These are phyloP conservation scores for Arvicola amphibius DNA, from an alignment of 2,797 vertebrate species.

Conservation along the genomic window DNA sequence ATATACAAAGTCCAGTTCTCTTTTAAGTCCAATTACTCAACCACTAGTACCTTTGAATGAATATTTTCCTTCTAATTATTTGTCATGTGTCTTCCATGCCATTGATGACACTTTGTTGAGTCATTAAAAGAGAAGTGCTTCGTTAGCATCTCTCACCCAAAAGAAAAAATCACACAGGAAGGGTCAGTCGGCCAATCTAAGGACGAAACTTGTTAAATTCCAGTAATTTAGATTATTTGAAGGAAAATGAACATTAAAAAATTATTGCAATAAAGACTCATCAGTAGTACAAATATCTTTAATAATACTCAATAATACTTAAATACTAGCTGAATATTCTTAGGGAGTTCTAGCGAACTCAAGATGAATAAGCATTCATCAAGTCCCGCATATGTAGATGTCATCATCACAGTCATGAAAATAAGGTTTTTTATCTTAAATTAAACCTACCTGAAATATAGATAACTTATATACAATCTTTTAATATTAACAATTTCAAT, in stretches of 20 bases:
- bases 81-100: neutral
- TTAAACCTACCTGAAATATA: neutral
- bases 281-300: neutral
- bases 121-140: neutral
- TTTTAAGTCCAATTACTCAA: neutral
- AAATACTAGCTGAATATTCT: too few relatives aligned
- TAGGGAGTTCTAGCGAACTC: neutral
- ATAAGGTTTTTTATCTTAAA: neutral
- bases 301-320: neutral
- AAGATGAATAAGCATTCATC: neutral
- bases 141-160: neutral
- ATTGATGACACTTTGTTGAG: neutral
- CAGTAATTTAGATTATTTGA: neutral
- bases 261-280: neutral
- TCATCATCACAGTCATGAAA: neutral
- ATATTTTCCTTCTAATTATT: neutral
- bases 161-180: neutral
- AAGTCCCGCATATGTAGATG: neutral
- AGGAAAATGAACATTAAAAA: neutral
- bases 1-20: neutral
- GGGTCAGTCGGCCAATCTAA: accelerated
- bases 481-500: neutral
- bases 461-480: neutral
- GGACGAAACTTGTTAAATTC: neutral
- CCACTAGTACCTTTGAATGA: neutral